Evolutionary conservation across 1,140 invertebrate species (phyloP).

Genomic region (Dinothrombium tinctorium): DNA sequence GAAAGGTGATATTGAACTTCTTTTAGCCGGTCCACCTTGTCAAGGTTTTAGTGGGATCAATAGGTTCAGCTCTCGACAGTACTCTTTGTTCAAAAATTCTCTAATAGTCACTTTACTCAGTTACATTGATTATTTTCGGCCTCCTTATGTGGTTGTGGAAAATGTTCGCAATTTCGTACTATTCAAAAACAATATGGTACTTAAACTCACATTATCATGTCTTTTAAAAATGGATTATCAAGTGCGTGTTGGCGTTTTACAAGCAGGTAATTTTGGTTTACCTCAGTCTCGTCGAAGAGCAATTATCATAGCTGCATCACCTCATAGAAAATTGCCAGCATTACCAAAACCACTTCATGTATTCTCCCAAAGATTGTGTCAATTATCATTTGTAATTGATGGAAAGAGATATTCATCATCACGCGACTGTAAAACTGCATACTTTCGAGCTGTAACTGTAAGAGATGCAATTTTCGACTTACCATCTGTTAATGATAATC

Average conservation of each 20-base stretch:
- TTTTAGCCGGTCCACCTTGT: slow-evolving; percentile 72
- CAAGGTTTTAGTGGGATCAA: slow-evolving; percentile 80
- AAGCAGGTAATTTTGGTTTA: slow-evolving; percentile 64
- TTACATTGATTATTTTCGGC: slow-evolving; percentile 64
- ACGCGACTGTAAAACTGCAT: slow-evolving; percentile 31
- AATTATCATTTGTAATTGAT: slow-evolving; percentile 44
- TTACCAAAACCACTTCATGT: slow-evolving; percentile 58
- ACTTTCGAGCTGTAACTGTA: slow-evolving; percentile 45
- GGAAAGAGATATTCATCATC: slow-evolving; percentile 25
- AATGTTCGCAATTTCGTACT: slow-evolving; percentile 66
- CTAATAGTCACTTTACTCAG: slow-evolving; percentile 58
- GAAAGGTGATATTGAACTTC: slow-evolving; percentile 53
- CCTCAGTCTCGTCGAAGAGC: slow-evolving; percentile 51
- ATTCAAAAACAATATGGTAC: slow-evolving; percentile 49
- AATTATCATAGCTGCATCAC: slow-evolving; percentile 58
- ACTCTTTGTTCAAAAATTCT: slow-evolving; percentile 59
- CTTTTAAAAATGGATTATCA: slow-evolving; percentile 64
- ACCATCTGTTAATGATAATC: slow-evolving; percentile 28
- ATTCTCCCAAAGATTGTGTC: slow-evolving; percentile 44
- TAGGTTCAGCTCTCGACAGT: slow-evolving; percentile 59
- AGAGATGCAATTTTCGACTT: slow-evolving; percentile 58
- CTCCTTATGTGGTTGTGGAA: slow-evolving; percentile 58
- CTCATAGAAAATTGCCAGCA: slow-evolving; percentile 45
- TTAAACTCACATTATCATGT: slow-evolving; percentile 52
- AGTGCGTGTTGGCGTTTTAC: slow-evolving; percentile 57